phyloP scores from a whole-genome alignment of 2,797 vertebrate species.

The Mus minutoides region DNA sequence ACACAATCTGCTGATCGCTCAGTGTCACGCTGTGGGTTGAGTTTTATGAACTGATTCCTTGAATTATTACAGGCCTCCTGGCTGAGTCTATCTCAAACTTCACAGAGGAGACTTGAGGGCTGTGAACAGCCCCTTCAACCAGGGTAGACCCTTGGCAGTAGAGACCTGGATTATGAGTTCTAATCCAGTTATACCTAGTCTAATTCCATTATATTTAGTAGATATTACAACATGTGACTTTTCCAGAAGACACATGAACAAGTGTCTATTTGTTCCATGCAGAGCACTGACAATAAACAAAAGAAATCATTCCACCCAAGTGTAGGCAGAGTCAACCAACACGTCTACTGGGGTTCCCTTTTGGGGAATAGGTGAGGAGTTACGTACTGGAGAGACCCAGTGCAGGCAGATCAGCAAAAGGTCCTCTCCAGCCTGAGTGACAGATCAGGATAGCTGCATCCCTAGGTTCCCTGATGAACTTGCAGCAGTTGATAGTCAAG shows the following conservation, averaged over 20 bases:
- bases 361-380: neutral
- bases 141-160: rapidly evolving
- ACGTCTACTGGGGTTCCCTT: neutral
- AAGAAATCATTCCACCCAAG: neutral
- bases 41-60: neutral
- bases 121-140: neutral
- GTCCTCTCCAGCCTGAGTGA: neutral
- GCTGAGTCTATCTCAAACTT: no score
- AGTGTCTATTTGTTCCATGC: neutral
- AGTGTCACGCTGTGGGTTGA: rapidly evolving
- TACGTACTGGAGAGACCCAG: neutral
- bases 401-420: neutral
- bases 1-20: rapidly evolving
- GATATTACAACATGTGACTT: neutral
- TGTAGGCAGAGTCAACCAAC: neutral
- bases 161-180: neutral
- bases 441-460: neutral
- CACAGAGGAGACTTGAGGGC: neutral
- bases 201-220: no score
- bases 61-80: neutral
- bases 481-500: neutral
- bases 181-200: no score
- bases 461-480: neutral
- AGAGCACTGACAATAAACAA: neutral
- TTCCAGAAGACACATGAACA: neutral